Conservation (phyloP, 2,888 invertebrate genomes). For the Drosophila paramelanica region DNA sequence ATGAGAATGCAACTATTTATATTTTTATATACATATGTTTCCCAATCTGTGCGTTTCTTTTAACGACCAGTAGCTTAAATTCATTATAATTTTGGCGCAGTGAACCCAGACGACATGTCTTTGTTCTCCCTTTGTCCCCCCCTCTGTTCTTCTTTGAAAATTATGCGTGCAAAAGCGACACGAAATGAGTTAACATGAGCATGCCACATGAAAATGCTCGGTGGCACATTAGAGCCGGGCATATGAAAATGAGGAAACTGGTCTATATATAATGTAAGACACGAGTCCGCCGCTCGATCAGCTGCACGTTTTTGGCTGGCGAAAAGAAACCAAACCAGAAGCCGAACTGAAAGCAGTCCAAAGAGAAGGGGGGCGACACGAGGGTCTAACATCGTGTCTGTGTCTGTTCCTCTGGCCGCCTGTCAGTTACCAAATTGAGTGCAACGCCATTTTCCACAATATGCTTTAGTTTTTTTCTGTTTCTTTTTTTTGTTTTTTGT, state of each 20-base stretch:
- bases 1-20: background rate
- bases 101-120: constrained; percentile 13
- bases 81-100: constrained; percentile 14
- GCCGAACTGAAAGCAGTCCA: constrained; percentile 29
- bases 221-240: constrained; percentile 53
- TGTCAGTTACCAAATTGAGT: constrained; percentile 81
- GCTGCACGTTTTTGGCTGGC: constrained; percentile 52
- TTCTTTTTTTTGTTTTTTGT: constrained; percentile 12
- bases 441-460: constrained; percentile 77
- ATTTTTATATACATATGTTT: no score
- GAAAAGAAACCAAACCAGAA: constrained; percentile 63
- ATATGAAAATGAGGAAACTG: constrained; percentile 63
- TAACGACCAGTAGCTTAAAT: background rate
- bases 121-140: background rate
- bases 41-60: background rate
- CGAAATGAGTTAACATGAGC: constrained; percentile 21
- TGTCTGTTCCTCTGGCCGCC: constrained; percentile 45
- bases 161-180: constrained; percentile 45
- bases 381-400: constrained; percentile 40
- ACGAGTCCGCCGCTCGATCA: constrained; percentile 51
- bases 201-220: constrained; percentile 17
- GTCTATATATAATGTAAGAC: constrained; percentile 58
- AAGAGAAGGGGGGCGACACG: background rate
- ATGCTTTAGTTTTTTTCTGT: constrained; percentile 62
- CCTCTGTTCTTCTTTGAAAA: constrained; percentile 33